phyloP scores from a whole-genome alignment of 2,888 invertebrate species.

The Phaedon cochleariae region DNA sequence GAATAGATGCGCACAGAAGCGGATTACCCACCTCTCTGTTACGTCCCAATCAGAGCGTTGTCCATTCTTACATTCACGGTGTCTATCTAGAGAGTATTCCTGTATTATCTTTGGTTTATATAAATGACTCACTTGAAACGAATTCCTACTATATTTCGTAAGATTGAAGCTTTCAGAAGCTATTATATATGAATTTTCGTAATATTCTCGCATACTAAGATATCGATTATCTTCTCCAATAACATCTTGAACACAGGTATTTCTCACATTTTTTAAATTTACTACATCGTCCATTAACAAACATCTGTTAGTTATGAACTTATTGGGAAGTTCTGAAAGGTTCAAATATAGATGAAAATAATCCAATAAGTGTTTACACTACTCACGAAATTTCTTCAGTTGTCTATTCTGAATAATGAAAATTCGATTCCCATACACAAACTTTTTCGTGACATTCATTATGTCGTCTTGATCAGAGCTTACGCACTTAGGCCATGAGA shows the following conservation, averaged over 20 bases:
- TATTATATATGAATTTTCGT: slow-evolving; percentile 51
- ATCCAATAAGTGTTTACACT: slow-evolving; percentile 9
- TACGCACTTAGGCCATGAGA: slow-evolving; percentile 30
- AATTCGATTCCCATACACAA: slow-evolving; percentile 41
- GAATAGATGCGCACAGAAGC: no score
- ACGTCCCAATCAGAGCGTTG: no score
- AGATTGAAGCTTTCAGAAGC: slow-evolving; percentile 47
- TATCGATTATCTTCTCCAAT: slow-evolving; percentile 52
- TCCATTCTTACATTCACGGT: no score
- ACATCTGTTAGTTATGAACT: slow-evolving; percentile 55
- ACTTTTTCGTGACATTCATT: slow-evolving; percentile 32
- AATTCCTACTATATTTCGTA: slow-evolving; percentile 44
- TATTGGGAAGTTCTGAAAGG: slow-evolving; percentile 54
- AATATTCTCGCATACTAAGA: slow-evolving; percentile 57
- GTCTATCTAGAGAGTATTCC: no score
- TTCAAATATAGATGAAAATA: slow-evolving; percentile 28
- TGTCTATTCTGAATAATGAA: slow-evolving; percentile 46
- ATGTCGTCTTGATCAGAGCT: neutral
- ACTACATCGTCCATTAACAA: slow-evolving; percentile 57
- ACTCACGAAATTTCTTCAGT: slow-evolving; percentile 48
- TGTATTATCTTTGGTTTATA: no score
- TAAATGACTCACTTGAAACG: slow-evolving; percentile 52
- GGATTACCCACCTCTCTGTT: no score
- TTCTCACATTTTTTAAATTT: slow-evolving; percentile 62
- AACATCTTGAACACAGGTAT: slow-evolving; percentile 58